phyloP scores from a whole-genome alignment of 2,888 invertebrate species.

The Megaustenia siamemsis region DNA sequence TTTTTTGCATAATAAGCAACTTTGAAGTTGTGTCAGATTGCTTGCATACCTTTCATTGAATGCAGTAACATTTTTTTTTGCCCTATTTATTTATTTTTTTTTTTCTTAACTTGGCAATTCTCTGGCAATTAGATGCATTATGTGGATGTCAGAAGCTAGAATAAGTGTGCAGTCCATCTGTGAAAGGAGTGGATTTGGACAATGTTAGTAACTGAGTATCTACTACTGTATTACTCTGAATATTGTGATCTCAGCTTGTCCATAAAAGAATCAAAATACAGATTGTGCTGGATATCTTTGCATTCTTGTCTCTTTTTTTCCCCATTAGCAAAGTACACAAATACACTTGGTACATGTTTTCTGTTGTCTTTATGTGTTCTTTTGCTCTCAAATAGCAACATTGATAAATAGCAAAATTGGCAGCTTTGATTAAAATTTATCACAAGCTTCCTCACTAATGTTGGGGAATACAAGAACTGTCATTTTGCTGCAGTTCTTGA shows the following conservation, averaged over 20 bases:
- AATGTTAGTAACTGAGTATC: background rate
- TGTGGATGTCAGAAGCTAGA: background rate
- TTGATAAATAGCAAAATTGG: too few species aligned
- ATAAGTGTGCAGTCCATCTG: background rate
- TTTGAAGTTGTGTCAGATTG: background rate
- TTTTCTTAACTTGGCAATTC: background rate
- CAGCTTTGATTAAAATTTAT: too few species aligned
- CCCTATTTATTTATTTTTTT: background rate
- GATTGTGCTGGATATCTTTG: background rate
- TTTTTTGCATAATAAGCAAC: too few species aligned
- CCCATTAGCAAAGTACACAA: too few species aligned
- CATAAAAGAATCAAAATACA: conserved; percentile 13
- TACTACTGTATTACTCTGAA: background rate
- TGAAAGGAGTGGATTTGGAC: background rate
- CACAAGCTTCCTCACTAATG: too few species aligned
- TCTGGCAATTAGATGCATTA: background rate
- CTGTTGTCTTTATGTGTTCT: too few species aligned
- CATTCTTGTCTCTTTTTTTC: background rate
- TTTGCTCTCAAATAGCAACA: too few species aligned
- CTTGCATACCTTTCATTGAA: background rate
- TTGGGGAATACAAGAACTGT: too few species aligned
- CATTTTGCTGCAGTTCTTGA: too few species aligned
- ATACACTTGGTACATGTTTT: too few species aligned
- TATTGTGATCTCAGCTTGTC: conserved; percentile 12
- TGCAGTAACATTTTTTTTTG: background rate